Conservation (phyloP, 2,797 vertebrate species). For the Petrocephalus schoutedeni region DNA sequence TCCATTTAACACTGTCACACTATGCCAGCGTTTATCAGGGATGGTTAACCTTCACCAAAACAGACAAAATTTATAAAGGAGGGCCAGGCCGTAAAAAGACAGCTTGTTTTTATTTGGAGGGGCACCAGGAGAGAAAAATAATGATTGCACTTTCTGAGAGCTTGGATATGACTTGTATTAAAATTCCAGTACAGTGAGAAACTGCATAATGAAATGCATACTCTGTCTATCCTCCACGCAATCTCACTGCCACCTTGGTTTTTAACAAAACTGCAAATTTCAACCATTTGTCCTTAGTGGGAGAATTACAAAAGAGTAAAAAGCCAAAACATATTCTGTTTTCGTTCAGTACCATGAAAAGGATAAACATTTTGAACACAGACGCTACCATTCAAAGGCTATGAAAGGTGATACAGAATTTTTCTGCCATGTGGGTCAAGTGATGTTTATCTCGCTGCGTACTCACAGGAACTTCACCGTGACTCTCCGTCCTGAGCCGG, state of each 20-base stretch:
- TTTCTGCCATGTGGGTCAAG: not conserved
- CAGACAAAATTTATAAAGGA: conserved; percentile 4
- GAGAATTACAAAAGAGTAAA: not conserved
- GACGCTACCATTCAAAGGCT: not conserved
- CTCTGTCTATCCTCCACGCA: not conserved
- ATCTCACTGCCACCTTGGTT: conserved; percentile 20
- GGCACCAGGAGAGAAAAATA: conserved; percentile 2
- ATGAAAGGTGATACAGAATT: not conserved
- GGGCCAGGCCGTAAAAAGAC: conserved; percentile 10
- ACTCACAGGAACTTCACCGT: conserved; percentile 43
- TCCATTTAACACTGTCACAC: not conserved
- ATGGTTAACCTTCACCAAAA: conserved; percentile 11
- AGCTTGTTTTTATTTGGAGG: conserved; percentile 10
- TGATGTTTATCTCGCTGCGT: conserved; percentile 24
- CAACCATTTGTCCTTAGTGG: conserved; percentile 15
- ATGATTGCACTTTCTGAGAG: not conserved
- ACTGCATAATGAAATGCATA: conserved; percentile 20
- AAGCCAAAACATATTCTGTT: not conserved
- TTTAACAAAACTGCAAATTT: not conserved
- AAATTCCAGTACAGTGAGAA: conserved; percentile 20
- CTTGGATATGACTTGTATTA: conserved; percentile 18
- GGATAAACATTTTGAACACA: not conserved
- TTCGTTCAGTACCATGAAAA: not conserved
- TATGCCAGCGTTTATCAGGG: conserved; percentile 11
- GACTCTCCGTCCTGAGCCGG: conserved; percentile 32